Evolutionary conservation across 2,888 invertebrate species (phyloP).

Genomic region (Julus scandinavius): DNA sequence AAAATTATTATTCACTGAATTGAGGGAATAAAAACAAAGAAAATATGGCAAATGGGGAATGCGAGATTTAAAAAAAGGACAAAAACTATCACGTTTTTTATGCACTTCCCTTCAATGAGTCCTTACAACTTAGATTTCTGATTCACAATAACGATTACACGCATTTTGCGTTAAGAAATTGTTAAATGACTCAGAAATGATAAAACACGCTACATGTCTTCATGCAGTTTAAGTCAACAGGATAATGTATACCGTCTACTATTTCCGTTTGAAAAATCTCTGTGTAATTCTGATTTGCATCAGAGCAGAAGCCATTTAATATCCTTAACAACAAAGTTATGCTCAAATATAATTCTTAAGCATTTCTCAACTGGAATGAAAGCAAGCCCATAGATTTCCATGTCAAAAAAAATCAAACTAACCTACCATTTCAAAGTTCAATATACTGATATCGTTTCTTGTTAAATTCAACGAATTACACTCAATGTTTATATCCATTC

Average conservation of each 20-base stretch:
- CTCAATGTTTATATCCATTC: no score
- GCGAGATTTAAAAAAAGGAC: not conserved
- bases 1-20: no score
- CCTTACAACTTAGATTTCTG: not conserved
- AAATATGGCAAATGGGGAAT: no score
- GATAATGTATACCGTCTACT: not conserved
- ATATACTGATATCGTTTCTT: no score
- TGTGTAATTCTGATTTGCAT: conserved; percentile 5
- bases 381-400: not conserved
- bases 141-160: not conserved
- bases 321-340: not conserved
- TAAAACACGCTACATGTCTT: not conserved
- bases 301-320: conserved; percentile 8
- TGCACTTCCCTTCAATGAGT: not conserved
- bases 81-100: not conserved
- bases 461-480: no score
- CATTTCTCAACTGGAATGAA: conserved; percentile 3
- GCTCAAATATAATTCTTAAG: not conserved
- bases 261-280: not conserved
- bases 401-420: no score
- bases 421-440: no score
- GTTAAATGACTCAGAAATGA: conserved; percentile 27
- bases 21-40: no score
- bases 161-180: conserved; percentile 20
- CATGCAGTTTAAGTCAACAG: not conserved